Evolutionary conservation across 2,888 invertebrate genomes (phyloP).

Genomic region (Polymixis lichenea): DNA sequence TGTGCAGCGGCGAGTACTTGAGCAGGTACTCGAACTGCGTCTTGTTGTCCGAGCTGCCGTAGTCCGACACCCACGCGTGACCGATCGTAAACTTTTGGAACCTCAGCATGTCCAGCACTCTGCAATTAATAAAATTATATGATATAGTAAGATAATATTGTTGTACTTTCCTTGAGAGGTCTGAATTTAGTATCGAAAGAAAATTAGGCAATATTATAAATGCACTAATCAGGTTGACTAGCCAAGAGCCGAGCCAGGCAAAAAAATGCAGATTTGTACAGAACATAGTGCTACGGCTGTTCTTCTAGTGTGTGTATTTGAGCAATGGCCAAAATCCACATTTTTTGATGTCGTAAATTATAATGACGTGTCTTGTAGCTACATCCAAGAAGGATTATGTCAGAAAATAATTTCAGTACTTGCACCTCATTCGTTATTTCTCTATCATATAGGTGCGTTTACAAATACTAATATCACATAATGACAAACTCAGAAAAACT

Average conservation of each 20-base stretch:
- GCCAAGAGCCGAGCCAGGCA: neutral
- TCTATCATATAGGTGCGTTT: neutral
- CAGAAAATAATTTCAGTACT: neutral
- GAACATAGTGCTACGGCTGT: neutral
- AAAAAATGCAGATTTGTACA: neutral
- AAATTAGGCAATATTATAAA: neutral
- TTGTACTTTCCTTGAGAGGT: neutral
- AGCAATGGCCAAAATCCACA: neutral
- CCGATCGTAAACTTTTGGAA: slow-evolving; percentile 99
- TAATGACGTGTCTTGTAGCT: neutral
- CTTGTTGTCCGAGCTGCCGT: slow-evolving; percentile 96
- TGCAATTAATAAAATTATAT: slow-evolving; percentile 75
- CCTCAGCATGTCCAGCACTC: slow-evolving; percentile 99
- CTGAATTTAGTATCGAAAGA: neutral
- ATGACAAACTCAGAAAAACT: neutral
- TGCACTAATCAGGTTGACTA: neutral
- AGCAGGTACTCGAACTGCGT: slow-evolving; percentile 96
- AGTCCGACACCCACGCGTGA: slow-evolving; percentile 99
- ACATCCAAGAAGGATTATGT: neutral
- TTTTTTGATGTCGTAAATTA: neutral
- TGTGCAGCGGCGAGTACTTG: slow-evolving; percentile 98
- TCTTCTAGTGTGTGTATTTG: neutral
- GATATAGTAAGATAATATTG: neutral
- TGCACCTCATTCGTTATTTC: neutral
- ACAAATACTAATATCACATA: neutral